phyloP scores from a whole-genome alignment of 2,113 vertebrate genomes.

The Otocyon megalotis region DNA sequence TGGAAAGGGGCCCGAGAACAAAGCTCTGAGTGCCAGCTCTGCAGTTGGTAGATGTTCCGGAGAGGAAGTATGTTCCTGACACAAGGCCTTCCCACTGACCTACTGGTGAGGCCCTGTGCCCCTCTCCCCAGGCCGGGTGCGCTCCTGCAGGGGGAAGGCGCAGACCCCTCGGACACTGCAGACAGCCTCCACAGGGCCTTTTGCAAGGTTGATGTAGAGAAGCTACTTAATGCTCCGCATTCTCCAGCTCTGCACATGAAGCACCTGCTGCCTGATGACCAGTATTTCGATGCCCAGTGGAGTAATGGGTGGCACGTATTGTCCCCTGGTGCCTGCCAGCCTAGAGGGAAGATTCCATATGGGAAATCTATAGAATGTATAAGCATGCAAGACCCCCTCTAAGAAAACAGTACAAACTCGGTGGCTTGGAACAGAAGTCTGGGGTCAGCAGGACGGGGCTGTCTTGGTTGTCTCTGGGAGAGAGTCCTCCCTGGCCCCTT shows the following conservation, averaged over 20 bases:
- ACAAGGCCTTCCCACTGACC: accelerated
- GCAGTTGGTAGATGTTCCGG: accelerated
- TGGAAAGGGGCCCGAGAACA: accelerated
- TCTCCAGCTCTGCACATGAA: too few species aligned
- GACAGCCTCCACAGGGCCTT: not conserved
- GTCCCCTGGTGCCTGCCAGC: not conserved
- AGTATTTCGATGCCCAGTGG: accelerated
- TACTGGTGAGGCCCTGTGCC: accelerated
- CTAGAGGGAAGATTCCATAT: accelerated
- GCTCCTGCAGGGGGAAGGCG: too few species aligned
- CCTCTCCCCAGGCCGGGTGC: accelerated
- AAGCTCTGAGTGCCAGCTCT: accelerated
- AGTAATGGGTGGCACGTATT: accelerated
- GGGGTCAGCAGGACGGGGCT: accelerated
- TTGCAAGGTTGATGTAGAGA: too few species aligned
- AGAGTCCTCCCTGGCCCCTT: accelerated
- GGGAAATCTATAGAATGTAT: accelerated
- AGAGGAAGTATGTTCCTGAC: accelerated
- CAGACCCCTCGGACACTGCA: not conserved
- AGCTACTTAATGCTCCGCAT: accelerated
- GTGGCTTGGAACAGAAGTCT: accelerated
- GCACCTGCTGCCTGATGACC: accelerated
- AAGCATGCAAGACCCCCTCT: too few species aligned
- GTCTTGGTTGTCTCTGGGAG: accelerated
- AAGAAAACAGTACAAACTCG: accelerated